Evolutionary conservation across 92 coral and sea anemone genomes (phyloP), one percentile per base, ranked within the genome.

Genomic region (Epizoanthus illoricatus): DNA sequence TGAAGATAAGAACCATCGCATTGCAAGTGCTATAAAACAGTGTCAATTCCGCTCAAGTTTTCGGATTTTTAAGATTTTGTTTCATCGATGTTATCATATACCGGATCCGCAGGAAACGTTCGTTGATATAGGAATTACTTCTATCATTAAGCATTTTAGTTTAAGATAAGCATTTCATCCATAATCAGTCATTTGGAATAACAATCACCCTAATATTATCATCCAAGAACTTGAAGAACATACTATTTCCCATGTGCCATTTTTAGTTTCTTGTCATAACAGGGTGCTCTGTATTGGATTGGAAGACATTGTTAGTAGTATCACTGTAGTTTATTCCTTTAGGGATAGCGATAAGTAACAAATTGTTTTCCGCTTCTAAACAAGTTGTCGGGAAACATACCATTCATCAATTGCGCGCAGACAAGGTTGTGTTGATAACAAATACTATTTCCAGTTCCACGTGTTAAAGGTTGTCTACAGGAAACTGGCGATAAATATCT

Each of bases 341-440:
- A 45, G 73, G 18, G 18, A 45, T 33, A 2, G 71, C 18, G 42
- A 52, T 67, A 24, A 7, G 42, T 12, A 63, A 64, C 59, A 78
- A 62, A 78, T 3, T 78, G 71, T 64, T 78, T 78, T 63, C 41
- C 71, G 80, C 49, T 78, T 59, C 28, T 33, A 42, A 12, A 66
- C 42, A 70, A 19, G 4, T 63, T 43, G 71, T 58, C 54, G 28
- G 40, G 8, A 21, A 45, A 43, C 52, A 15, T 45, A 21, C 70
- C 59, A 62, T 23, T 78, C 82, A 64, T 78, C 82, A 78, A 78
- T n/a, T 78, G 41, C n/a, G 23, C 64, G 18, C 61, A 78, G 82
- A 78, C 71, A 52, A 19, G 5, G 43, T 43, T 40, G 33, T 19
- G 9, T 43, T 42, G 45, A 62, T 63, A 11, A 78, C 42, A 12